Base-by-base conservation (phyloP, 2,797 vertebrate species). In the Danio kyathit region DNA sequence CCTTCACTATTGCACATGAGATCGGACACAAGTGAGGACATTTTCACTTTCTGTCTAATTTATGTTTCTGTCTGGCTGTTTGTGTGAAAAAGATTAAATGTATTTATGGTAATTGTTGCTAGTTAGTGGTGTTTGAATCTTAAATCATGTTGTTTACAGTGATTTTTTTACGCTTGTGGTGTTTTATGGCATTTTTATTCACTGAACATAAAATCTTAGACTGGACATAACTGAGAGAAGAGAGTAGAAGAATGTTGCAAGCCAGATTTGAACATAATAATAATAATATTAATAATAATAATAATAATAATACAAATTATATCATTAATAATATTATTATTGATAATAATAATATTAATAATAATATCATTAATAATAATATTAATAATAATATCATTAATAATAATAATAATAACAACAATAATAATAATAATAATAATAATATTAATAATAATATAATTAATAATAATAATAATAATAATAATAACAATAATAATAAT, bases 21-120 rank as follows among this genome's bases (percentile, higher is more conserved):
- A 99, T 99, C 85, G 98, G 98, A 93, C 98, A 99, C 97, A 99
- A 99, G 98, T 99, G 94, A 97, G 98, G 97, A 88, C 43, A 17
- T 59, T 74, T 60, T 72, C 69, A 56, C 38, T 72, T 7, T 56
- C 38, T 43, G 9, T 72, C 43, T 71, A 11, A 40, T 70, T n/a
- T 71, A 1, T 41, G 38, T 71, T 41, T 54, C 67, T 41, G 1
- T 52, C 49, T 54, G 9, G 12, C 10, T 14, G n/a, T 64, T 43
- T 71, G 10, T 0, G 1, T 40, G 3, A 40, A 29, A 38, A 14
- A 38, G 8, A 69, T 38, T 14, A 17, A 29, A 1, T 29, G 29
- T 7, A 21, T 4, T 19, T 52, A 54, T 71, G 29, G 72, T 14
- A 19, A 56, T 14, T 72, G 11, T 41, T 13, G n/a, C 17, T 54